These are phyloP conservation scores for Sebastes cheni DNA, from an alignment of 2,797 vertebrate genomes.

Conservation along the genomic window DNA sequence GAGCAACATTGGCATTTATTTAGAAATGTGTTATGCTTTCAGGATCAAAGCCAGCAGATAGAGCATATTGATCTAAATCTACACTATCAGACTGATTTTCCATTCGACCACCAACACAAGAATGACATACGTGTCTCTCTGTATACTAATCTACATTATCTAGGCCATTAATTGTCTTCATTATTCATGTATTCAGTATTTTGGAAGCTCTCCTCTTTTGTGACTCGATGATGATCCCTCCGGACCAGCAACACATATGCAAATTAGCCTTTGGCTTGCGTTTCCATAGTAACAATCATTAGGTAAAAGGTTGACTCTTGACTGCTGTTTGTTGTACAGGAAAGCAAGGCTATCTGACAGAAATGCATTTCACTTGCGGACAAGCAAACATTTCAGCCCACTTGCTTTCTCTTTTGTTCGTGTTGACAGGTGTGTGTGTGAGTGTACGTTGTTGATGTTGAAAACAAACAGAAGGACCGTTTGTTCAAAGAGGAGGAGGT, in stretches of 20 bases:
- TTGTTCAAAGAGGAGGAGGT: neutral
- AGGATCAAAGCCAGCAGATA: neutral
- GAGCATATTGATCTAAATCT: neutral
- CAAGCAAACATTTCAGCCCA: neutral
- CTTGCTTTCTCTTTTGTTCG: conserved; percentile 5
- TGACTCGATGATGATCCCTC: conserved; percentile 20
- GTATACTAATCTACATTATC: no score
- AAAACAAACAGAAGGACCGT: neutral
- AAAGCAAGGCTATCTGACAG: conserved; percentile 11
- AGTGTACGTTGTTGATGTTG: neutral
- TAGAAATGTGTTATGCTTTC: neutral
- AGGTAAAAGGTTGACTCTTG: conserved; percentile 58
- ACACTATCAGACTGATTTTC: neutral
- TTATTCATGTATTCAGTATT: neutral
- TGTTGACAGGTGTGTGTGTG: neutral
- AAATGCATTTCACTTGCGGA: neutral
- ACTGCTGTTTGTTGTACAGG: conserved; percentile 39
- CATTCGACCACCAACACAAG: neutral
- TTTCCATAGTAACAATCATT: conserved; percentile 72
- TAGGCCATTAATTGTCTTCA: neutral
- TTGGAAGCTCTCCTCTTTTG: neutral
- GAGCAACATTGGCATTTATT: no score
- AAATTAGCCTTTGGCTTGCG: conserved; percentile 57
- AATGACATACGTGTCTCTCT: neutral
- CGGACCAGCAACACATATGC: conserved; percentile 27